These are phyloP conservation scores for Tetragonula clypearis DNA, from an alignment of 1,140 invertebrate genomes.

Conservation along the genomic window DNA sequence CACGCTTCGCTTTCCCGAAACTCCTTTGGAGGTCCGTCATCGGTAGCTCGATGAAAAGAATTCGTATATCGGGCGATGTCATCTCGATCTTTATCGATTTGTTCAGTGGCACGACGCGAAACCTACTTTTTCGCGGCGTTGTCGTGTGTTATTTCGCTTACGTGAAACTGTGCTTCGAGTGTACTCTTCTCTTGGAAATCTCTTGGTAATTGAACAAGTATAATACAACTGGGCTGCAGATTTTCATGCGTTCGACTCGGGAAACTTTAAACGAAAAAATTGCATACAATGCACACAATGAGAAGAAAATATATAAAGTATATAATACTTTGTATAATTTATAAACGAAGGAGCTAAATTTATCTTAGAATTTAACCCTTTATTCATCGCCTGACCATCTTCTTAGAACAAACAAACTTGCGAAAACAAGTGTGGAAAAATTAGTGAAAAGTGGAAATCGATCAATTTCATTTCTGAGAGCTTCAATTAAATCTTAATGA, in stretches of 20 bases:
- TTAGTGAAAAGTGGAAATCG: background rate
- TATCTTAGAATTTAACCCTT: too few relatives aligned
- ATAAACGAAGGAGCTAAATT: background rate
- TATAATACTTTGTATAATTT: too few relatives aligned
- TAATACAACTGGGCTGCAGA: background rate
- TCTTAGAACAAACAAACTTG: too few relatives aligned
- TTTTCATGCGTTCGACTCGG: too few relatives aligned
- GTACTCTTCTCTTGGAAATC: background rate
- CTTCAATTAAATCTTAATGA: background rate
- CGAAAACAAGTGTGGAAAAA: too few relatives aligned
- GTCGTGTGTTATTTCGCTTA: too few relatives aligned
- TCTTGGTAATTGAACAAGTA: too few relatives aligned
- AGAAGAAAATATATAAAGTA: too few relatives aligned
- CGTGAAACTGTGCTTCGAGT: too few relatives aligned
- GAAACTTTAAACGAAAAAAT: too few relatives aligned
- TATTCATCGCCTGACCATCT: too few relatives aligned
- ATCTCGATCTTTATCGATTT: conserved; percentile 42
- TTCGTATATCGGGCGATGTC: conserved; percentile 10
- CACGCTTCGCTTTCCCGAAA: conserved; percentile 33
- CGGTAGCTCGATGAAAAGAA: conserved; percentile 14
- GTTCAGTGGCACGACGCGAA: background rate
- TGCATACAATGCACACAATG: too few relatives aligned
- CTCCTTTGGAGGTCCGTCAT: conserved; percentile 38
- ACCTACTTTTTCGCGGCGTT: background rate
- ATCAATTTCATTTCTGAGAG: background rate